Evolutionary conservation across 2,888 invertebrate species (phyloP), one percentile per base, ranked within the genome.

Genomic region (Hydriomena furcata): DNA sequence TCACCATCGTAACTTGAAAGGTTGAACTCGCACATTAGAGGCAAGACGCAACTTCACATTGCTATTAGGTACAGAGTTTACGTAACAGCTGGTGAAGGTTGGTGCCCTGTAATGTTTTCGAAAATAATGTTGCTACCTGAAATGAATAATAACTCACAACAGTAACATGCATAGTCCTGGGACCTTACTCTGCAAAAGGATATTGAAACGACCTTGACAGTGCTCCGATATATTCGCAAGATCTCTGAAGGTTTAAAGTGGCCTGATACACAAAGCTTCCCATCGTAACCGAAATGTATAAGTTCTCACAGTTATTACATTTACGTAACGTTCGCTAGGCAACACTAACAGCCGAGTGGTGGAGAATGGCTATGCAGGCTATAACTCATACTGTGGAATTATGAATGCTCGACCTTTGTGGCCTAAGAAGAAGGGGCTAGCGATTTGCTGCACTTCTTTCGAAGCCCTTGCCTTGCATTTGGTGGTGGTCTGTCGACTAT

Each of bases 331-430:
- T 20, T 34, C 5, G 6, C 17, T 31, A 11, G 23, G 35, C 17
- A 40, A 36, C 24, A 36, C 13, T 8, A 31, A 32, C 31, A 8
- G 3, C 13, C 12, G 34, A 23, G 38, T 35, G 45, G n/a, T 51
- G 17, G 41, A 41, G 45, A 46, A 41, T 41, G 45, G 40, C 28
- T 32, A 24, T 37, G 36, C 37, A 17, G 38, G 35, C 41, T 27
- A 42, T 52, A 47, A 52, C 36, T 52, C 46, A 46, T 52, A 36
- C n/a, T 3, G 27, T 52, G 32, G 36, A 48, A 55, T 57, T 57
- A 57, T 45, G 44, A 31, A 41, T 48, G 55, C 44, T 52, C 43
- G 43, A 43, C 40, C 30, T 30, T 24, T 24, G 11, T 8, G 25
- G 12, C 7, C 7, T 24, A 31, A 44, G 54, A 1, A 5, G n/a